phyloP scores from a whole-genome alignment of 1,140 invertebrate species.

The Probaryconus sp. region DNA sequence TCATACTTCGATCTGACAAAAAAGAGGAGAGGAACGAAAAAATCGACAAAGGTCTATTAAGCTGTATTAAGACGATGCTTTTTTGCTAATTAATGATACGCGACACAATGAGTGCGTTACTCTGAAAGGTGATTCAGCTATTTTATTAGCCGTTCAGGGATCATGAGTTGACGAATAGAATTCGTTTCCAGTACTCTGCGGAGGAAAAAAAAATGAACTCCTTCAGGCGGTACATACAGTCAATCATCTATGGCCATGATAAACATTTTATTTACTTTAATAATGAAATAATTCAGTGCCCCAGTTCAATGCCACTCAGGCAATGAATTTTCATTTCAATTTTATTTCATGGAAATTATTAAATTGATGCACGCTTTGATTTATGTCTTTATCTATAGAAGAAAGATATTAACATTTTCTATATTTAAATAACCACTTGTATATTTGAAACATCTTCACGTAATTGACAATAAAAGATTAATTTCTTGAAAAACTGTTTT shows the following conservation, averaged over 20 bases:
- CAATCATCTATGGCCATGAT: constrained; percentile 17
- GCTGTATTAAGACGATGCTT: constrained; percentile 51
- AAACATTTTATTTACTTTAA: constrained; percentile 22
- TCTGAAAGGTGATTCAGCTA: constrained; percentile 44
- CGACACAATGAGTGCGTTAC: constrained; percentile 48
- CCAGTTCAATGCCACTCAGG: not conserved
- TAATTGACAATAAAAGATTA: no score
- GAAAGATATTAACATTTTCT: no score
- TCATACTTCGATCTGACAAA: constrained; percentile 36
- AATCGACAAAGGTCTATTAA: constrained; percentile 44
- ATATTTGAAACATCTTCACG: no score
- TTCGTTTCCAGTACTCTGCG: constrained; percentile 14
- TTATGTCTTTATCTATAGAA: no score
- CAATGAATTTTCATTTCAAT: no score
- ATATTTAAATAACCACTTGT: no score
- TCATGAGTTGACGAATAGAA: constrained; percentile 19
- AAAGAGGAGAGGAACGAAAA: constrained; percentile 4
- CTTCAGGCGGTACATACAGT: constrained; percentile 1
- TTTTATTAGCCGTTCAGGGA: constrained; percentile 22
- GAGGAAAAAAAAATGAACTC: constrained; percentile 11
- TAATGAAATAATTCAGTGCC: constrained; percentile 2
- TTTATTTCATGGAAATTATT: no score
- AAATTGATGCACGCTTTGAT: no score
- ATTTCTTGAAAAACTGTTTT: no score
- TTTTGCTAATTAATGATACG: constrained; percentile 58